A percentile compares a stretch with the other conserved stretches of the same genome.
Evolutionary conservation across 2,797 vertebrate species (phyloP).

Genomic region (Champsocephalus esox): DNA sequence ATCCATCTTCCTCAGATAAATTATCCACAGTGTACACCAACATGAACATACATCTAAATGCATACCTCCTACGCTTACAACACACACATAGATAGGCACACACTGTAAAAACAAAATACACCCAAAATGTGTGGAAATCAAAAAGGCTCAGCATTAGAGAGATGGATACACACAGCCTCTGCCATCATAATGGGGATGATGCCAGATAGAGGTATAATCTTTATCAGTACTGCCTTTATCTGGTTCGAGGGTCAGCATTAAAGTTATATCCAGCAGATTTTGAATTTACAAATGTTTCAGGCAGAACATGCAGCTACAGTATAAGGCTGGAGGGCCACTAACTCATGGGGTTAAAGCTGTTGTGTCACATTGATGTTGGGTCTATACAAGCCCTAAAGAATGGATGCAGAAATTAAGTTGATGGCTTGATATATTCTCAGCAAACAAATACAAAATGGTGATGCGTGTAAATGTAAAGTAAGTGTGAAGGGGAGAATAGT

Average conservation of each 20-base stretch:
- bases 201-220: neutral
- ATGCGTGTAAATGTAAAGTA: neutral
- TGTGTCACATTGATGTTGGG: neutral
- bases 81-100: neutral
- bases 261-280: neutral
- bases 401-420: neutral
- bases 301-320: neutral
- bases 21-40: neutral
- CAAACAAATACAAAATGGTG: neutral
- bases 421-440: constrained; percentile 3
- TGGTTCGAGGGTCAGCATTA: neutral
- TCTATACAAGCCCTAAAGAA: neutral
- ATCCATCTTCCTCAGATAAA: too few species aligned
- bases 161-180: neutral
- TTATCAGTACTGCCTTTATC: neutral
- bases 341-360: constrained; percentile 4
- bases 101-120: neutral
- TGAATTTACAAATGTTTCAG: constrained; percentile 5
- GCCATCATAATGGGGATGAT: neutral
- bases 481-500: constrained; percentile 2
- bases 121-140: neutral
- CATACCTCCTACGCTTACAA: neutral
- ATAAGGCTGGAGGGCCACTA: neutral
- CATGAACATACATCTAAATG: constrained; percentile 5
- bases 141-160: neutral